Conservation (phyloP, 1,140 invertebrate genomes). For the Plutomurus gul region DNA sequence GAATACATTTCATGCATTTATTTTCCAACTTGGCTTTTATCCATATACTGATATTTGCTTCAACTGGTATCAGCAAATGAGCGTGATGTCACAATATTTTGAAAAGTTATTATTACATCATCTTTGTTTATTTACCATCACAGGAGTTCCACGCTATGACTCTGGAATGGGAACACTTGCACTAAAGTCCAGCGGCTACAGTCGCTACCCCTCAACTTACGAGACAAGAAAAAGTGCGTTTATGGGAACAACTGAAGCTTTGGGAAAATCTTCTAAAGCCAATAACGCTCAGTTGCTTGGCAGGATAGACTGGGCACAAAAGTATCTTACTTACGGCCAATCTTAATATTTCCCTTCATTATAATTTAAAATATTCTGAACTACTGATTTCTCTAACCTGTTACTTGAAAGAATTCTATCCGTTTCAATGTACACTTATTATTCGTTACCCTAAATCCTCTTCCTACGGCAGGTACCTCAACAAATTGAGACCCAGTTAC, state of each 20-base stretch:
- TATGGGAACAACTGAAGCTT: conserved; percentile 24
- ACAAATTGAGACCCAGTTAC: conserved; percentile 11
- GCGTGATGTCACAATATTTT: no score
- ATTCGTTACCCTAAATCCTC: neutral
- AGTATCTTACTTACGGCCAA: conserved; percentile 51
- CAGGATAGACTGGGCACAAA: conserved; percentile 50
- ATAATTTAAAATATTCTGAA: neutral
- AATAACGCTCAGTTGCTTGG: conserved; percentile 35
- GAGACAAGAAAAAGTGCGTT: conserved; percentile 45
- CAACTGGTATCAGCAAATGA: no score
- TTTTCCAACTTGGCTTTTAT: conserved; percentile 3
- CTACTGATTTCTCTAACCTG: neutral
- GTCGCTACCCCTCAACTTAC: conserved; percentile 47
- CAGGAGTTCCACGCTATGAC: conserved; percentile 20
- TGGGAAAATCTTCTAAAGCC: conserved; percentile 26
- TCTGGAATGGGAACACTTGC: conserved; percentile 5
- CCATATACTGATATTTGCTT: no score
- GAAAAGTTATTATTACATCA: neutral
- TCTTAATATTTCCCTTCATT: conserved; percentile 30
- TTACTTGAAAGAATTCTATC: neutral
- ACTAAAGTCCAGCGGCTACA: neutral
- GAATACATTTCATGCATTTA: neutral
- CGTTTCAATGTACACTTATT: no score
- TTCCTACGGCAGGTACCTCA: conserved; percentile 12
- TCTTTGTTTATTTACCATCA: neutral